Conservation (phyloP, 2,797 vertebrate species). For the Vipera ursinii region DNA sequence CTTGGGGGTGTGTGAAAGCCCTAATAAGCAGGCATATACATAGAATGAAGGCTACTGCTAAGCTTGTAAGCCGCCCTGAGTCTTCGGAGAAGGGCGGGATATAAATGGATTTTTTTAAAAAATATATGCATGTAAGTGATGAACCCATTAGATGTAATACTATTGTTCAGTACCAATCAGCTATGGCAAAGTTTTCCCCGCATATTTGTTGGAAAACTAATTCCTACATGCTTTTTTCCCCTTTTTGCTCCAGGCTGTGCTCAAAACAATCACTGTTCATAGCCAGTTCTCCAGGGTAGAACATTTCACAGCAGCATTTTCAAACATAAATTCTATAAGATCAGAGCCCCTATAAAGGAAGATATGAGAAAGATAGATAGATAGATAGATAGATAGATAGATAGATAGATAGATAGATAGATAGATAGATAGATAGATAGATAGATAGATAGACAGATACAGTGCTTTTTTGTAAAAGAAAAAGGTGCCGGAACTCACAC, state of each 20-base stretch:
- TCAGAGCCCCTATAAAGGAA: not conserved
- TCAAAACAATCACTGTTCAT: not conserved
- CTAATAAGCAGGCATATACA: no score
- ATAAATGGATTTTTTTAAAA: no score
- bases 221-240: not conserved
- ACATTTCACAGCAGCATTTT: not conserved
- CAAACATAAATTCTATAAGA: not conserved
- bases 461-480: no score
- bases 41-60: no score
- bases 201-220: not conserved
- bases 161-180: not conserved
- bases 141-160: not conserved
- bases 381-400: not conserved
- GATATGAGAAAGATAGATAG: no score
- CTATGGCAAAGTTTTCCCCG: not conserved
- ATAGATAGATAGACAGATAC: fast-evolving
- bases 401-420: no score
- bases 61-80: no score
- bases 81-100: no score
- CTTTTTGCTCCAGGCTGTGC: no score
- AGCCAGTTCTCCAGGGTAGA: not conserved
- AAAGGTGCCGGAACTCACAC: no score
- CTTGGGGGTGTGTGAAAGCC: no score
- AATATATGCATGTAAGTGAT: not conserved
- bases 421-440: not conserved